Evolutionary conservation across 1,140 invertebrate species (phyloP).

Genomic region (Tetragnatha versicolor): DNA sequence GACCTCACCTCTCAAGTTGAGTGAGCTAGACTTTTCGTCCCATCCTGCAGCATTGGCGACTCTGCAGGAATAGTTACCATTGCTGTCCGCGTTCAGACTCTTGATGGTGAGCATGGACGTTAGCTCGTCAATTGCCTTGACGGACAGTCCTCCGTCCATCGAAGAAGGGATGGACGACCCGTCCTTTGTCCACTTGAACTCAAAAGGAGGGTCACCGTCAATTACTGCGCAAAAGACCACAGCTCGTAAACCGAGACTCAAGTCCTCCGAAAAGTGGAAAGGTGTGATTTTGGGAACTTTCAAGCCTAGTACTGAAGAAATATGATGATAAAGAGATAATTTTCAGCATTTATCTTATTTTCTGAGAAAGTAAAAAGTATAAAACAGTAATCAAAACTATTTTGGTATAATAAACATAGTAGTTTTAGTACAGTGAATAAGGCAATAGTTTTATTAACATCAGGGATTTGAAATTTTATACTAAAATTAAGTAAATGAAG

Average conservation of each 20-base stretch:
- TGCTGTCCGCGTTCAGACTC: slow-evolving; percentile 15
- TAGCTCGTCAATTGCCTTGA: not conserved
- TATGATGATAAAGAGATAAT: too few species aligned
- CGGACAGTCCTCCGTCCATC: too few species aligned
- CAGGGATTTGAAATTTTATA: too few species aligned
- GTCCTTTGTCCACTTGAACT: slow-evolving; percentile 57
- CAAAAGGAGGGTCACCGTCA: slow-evolving; percentile 57
- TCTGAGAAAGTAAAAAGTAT: too few species aligned
- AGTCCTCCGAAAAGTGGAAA: slow-evolving; percentile 63
- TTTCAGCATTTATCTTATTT: too few species aligned
- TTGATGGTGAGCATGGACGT: not conserved
- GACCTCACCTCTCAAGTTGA: not conserved
- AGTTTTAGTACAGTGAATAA: too few species aligned
- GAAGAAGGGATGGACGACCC: too few species aligned
- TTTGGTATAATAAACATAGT: too few species aligned
- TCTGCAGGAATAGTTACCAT: slow-evolving; percentile 57
- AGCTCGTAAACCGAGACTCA: slow-evolving; percentile 73
- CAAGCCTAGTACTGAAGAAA: too few species aligned
- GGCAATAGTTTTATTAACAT: too few species aligned
- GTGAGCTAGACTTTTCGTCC: slow-evolving; percentile 4
- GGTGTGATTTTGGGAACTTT: slow-evolving; percentile 47
- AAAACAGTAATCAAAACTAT: too few species aligned
- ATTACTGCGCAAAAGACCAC: slow-evolving; percentile 66
- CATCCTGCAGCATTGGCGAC: slow-evolving; percentile 49
- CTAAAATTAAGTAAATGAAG: too few species aligned